Conservation (phyloP, 2,888 invertebrate species). For the Chelonus formosanus region DNA sequence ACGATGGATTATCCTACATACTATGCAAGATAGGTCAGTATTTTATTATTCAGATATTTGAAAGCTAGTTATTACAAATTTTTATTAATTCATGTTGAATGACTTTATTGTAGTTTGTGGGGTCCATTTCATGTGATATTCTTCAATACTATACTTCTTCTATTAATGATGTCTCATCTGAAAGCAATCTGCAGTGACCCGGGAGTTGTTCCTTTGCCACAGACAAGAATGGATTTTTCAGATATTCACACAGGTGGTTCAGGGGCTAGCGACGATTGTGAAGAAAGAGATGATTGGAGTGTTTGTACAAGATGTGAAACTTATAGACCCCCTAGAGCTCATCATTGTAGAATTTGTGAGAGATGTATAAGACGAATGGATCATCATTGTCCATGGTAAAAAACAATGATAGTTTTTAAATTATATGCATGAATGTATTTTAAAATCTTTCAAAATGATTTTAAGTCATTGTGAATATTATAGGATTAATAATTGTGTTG, state of each 20-base stretch:
- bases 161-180: constrained; percentile 80
- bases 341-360: constrained; percentile 88
- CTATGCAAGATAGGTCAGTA: constrained; percentile 79
- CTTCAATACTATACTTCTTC: constrained; percentile 81
- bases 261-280: constrained; percentile 64
- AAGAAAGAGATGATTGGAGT: constrained; percentile 76
- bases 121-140: constrained; percentile 80
- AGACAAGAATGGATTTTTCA: constrained; percentile 79
- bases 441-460: no score
- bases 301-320: constrained; percentile 84
- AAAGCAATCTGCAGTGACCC: constrained; percentile 90
- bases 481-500: constrained; percentile 92
- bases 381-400: constrained; percentile 84
- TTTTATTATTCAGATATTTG: no score
- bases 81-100: constrained; percentile 9
- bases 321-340: constrained; percentile 83
- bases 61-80: constrained; percentile 18
- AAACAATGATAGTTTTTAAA: neutral
- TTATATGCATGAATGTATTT: no score
- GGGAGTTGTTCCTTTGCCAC: constrained; percentile 82
- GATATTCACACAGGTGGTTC: constrained; percentile 76
- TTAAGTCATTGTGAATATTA: constrained; percentile 33
- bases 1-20: constrained; percentile 82
- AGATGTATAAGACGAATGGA: constrained; percentile 84
- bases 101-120: constrained; percentile 75